These are phyloP conservation scores for Nasonia giraulti DNA, from an alignment of 1,140 invertebrate genomes.

Conservation along the genomic window DNA sequence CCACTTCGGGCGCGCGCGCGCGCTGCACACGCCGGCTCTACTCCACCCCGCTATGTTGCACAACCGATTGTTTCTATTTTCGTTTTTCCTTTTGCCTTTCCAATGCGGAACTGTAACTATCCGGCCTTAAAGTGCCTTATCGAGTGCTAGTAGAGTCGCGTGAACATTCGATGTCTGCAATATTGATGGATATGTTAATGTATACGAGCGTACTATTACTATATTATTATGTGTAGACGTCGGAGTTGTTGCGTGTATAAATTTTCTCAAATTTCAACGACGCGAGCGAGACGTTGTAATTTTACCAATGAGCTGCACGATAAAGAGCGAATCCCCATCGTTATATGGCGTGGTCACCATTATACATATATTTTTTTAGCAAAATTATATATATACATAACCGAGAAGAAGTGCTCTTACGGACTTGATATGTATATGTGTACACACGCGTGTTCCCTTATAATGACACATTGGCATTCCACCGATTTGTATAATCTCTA, in stretches of 20 bases:
- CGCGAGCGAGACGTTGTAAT: background rate
- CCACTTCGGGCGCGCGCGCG: no score
- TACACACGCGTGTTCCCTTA: background rate
- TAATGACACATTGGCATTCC: background rate
- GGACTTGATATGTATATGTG: background rate
- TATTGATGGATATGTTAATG: background rate
- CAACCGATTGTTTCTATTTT: background rate
- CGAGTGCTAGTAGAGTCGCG: background rate
- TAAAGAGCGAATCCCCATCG: no score
- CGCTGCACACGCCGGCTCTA: background rate
- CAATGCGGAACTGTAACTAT: no score
- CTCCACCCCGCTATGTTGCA: slow-evolving; percentile 2
- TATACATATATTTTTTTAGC: background rate
- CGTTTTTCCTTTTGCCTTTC: no score
- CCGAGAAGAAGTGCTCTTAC: background rate
- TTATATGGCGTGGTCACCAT: no score
- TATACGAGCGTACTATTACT: no score
- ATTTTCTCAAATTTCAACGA: background rate
- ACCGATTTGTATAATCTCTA: background rate
- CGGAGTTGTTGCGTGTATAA: background rate
- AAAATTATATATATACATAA: background rate
- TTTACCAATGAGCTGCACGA: background rate
- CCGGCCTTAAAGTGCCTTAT: slow-evolving; percentile 46
- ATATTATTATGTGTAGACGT: background rate
- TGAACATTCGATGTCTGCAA: slow-evolving; percentile 27